A percentile compares a stretch with the other conserved stretches of the same genome.
Evolutionary conservation across 2,113 vertebrate species (phyloP).

Genomic region (Himantopus leucocephalus): DNA sequence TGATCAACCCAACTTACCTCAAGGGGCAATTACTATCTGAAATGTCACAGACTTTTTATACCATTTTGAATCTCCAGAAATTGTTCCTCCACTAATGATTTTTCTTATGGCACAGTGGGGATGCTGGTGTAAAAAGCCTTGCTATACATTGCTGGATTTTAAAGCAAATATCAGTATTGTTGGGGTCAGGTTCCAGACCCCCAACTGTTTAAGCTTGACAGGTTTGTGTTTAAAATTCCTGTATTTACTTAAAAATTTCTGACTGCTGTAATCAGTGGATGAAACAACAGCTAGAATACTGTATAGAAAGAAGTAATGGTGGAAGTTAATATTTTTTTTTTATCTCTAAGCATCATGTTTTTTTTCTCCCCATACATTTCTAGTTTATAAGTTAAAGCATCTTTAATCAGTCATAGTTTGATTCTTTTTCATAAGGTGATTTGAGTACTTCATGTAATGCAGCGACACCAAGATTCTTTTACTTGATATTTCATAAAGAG

Average conservation of each 20-base stretch:
- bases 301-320: background rate
- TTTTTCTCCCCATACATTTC: background rate
- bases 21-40: background rate
- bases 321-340: background rate
- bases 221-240: background rate
- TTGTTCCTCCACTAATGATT: background rate
- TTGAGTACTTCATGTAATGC: background rate
- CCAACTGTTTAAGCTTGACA: background rate
- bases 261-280: background rate
- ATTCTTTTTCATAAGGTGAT: background rate
- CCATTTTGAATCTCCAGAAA: background rate
- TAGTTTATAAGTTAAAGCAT: background rate
- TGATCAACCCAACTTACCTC: background rate
- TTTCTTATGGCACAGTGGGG: background rate
- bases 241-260: background rate
- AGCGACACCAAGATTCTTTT: background rate
- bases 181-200: background rate
- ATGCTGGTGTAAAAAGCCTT: background rate
- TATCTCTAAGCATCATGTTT: background rate
- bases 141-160: background rate
- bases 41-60: background rate
- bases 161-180: background rate
- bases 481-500: background rate
- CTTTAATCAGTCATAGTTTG: background rate
- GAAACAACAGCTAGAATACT: background rate